Evolutionary conservation across 1,140 invertebrate species (phyloP).

Genomic region (Drosophila kanapiae): DNA sequence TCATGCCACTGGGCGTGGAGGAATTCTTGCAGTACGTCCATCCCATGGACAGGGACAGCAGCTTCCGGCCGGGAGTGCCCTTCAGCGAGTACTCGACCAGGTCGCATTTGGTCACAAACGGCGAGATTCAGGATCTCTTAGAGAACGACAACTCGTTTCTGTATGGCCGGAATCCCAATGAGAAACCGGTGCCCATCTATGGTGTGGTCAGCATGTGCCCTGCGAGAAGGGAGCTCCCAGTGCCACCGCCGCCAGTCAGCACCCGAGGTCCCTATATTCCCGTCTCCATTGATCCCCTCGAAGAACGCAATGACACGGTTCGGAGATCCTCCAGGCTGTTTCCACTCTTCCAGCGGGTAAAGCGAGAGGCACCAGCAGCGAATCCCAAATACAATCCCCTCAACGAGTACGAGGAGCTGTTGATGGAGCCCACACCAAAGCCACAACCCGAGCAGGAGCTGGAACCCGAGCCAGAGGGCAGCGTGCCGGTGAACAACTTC

Average conservation of each 20-base stretch:
- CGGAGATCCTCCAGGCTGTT: conserved; percentile 72
- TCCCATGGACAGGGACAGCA: conserved; percentile 81
- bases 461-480: conserved; percentile 42
- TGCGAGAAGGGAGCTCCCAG: neutral
- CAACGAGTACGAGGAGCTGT: conserved; percentile 41
- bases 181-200: conserved; percentile 87
- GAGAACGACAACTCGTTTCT: conserved; percentile 87
- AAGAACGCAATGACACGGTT: conserved; percentile 68
- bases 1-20: conserved; percentile 87
- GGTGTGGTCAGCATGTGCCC: conserved; percentile 86
- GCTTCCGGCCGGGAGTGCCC: conserved; percentile 62
- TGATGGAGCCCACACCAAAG: conserved; percentile 31
- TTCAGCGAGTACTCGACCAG: conserved; percentile 83
- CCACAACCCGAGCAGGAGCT: conserved; percentile 1
- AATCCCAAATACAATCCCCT: conserved; percentile 27
- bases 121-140: conserved; percentile 86
- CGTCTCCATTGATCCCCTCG: conserved; percentile 75
- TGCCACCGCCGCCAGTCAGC: conserved; percentile 30
- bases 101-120: conserved; percentile 87
- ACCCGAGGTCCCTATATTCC: conserved; percentile 73
- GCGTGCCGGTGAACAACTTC: conserved; percentile 72
- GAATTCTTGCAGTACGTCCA: conserved; percentile 88
- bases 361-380: conserved; percentile 28
- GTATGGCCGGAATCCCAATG: conserved; percentile 87
- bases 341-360: conserved; percentile 71